These are phyloP conservation scores for Electrophaes corylata DNA, from an alignment of 2,888 invertebrate species.

Conservation along the genomic window DNA sequence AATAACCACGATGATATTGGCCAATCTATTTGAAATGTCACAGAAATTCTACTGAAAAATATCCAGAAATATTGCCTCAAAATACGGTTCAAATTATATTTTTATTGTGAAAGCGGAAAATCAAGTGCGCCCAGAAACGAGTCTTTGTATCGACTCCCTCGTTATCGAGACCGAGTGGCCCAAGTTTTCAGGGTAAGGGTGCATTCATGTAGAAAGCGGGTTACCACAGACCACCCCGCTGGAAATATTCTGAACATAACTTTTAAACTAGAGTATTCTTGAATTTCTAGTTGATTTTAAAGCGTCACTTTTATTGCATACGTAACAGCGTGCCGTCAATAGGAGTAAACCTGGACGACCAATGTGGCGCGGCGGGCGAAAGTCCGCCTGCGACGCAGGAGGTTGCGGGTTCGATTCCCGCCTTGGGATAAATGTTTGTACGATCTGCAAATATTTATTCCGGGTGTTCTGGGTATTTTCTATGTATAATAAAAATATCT, in stretches of 20 bases:
- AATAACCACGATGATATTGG: background rate
- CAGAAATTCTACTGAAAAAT: background rate
- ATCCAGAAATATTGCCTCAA: conserved; percentile 4
- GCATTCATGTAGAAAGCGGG: conserved; percentile 6
- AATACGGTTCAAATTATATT: conserved; percentile 15
- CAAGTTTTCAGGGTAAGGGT: conserved; percentile 38
- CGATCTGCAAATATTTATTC: too few relatives aligned
- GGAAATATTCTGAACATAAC: background rate
- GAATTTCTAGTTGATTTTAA: too few relatives aligned
- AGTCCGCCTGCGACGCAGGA: too few relatives aligned
- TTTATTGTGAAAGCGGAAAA: conserved; percentile 16
- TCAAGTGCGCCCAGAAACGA: conserved; percentile 14
- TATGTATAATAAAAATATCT: too few relatives aligned
- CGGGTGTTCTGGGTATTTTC: too few relatives aligned
- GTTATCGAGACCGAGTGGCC: conserved; percentile 45
- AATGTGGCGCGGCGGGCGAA: too few relatives aligned
- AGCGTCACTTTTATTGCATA: too few relatives aligned
- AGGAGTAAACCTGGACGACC: too few relatives aligned
- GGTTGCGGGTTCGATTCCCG: too few relatives aligned
- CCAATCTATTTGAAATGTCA: background rate
- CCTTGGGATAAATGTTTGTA: too few relatives aligned
- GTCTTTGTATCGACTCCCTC: conserved; percentile 37
- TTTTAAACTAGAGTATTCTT: too few relatives aligned
- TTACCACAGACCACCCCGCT: background rate
- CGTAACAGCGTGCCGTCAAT: too few relatives aligned